These are phyloP conservation scores for Asarcornis scutulata DNA, from an alignment of 2,113 vertebrate species.

Conservation along the genomic window DNA sequence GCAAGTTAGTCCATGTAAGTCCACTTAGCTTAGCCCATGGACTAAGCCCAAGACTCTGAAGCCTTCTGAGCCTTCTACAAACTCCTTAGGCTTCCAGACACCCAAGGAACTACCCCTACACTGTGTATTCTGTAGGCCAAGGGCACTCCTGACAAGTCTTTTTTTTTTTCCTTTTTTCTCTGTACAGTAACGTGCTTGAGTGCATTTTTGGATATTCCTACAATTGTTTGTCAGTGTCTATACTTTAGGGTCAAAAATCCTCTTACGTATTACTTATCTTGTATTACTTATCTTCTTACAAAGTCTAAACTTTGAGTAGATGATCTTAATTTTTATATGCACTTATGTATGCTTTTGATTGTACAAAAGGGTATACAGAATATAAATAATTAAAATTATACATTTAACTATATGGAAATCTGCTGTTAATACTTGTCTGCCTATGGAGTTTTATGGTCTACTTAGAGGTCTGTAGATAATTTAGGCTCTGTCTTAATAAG, in stretches of 20 bases:
- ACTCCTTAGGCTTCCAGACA: neutral
- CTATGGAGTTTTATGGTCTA: neutral
- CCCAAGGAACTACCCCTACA: neutral
- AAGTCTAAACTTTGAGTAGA: neutral
- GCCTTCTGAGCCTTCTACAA: neutral
- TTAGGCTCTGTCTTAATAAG: neutral
- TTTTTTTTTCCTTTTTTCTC: neutral
- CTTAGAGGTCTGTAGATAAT: neutral
- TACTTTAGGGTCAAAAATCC: neutral
- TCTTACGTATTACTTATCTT: neutral
- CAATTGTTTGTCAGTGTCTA: neutral
- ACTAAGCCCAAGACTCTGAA: too few relatives aligned
- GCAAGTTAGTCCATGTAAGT: neutral
- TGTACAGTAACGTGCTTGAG: neutral
- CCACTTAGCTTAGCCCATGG: neutral
- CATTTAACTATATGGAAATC: neutral
- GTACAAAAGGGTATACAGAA: neutral
- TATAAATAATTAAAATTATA: neutral
- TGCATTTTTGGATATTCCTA: neutral
- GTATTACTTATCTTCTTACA: neutral
- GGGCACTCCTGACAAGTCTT: neutral
- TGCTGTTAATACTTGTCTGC: neutral
- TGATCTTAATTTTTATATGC: neutral
- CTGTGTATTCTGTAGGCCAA: neutral
- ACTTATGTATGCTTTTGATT: neutral